Percentiles rank a stretch among this genome's conserved stretches.
Conservation (phyloP, 2,797 vertebrate genomes). For the Aphelocoma californica region DNA sequence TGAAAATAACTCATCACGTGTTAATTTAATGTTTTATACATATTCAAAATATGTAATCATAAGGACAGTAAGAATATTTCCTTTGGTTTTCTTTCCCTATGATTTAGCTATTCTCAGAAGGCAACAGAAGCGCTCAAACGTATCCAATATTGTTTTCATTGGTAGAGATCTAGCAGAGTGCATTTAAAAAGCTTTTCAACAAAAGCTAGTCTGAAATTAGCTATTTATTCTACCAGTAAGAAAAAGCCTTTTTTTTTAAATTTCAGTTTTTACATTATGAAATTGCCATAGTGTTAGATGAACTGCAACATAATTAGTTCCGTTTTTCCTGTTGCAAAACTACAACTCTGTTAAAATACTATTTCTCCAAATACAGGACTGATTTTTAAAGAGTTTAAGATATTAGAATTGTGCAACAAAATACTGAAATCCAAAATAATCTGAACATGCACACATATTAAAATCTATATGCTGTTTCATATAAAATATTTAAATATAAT, state of each 20-base stretch:
- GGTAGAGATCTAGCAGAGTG: neutral
- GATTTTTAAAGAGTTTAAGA: neutral
- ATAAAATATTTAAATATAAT: neutral
- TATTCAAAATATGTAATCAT: neutral
- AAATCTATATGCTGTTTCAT: neutral
- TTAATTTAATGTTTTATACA: neutral
- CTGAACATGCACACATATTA: neutral
- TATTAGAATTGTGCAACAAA: neutral
- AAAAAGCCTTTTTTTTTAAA: neutral
- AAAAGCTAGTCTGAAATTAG: neutral
- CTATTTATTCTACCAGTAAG: neutral
- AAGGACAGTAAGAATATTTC: neutral
- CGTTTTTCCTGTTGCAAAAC: neutral
- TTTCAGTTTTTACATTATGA: neutral
- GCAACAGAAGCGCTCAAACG: neutral
- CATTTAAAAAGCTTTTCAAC: neutral
- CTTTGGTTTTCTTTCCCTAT: neutral
- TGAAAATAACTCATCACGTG: neutral
- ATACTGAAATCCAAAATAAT: neutral
- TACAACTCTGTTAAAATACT: neutral
- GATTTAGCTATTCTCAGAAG: neutral
- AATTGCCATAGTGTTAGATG: neutral
- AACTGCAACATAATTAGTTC: neutral
- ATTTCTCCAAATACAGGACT: neutral
- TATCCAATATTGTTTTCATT: neutral